A percentile compares a stretch with the other conserved stretches of the same genome.
Evolutionary conservation across 2,113 vertebrate genomes (phyloP).

Genomic region (Gopherus evgoodei): DNA sequence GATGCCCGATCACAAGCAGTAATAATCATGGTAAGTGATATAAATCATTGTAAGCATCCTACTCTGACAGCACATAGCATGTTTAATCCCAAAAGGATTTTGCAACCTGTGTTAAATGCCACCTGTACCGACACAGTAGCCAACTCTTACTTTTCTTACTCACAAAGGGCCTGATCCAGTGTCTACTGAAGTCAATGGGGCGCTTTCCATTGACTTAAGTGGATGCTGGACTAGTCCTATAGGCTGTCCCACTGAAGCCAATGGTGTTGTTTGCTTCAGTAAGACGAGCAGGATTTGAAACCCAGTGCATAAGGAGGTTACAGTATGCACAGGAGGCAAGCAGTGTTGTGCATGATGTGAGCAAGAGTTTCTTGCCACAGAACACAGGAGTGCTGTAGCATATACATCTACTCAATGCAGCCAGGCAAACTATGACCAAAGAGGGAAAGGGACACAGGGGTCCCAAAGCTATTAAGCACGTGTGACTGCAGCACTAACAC

Average conservation of each 20-base stretch:
- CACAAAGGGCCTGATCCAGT: neutral
- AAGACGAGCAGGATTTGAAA: neutral
- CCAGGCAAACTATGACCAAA: neutral
- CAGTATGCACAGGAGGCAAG: neutral
- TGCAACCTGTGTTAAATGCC: neutral
- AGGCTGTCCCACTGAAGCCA: neutral
- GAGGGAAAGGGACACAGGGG: neutral
- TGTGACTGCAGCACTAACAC: slow-evolving; percentile 33
- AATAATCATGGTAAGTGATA: no score
- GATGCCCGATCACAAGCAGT: no score
- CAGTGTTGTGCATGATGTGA: neutral
- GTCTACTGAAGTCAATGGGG: neutral
- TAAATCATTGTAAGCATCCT: no score
- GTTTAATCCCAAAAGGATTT: neutral
- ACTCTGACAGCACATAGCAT: no score
- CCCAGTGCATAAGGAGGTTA: no score
- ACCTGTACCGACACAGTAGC: neutral
- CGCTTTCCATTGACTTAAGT: neutral
- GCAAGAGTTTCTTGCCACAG: neutral
- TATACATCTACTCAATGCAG: neutral
- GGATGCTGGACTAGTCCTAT: neutral
- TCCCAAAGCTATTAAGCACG: slow-evolving; percentile 13
- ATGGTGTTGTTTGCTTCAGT: neutral
- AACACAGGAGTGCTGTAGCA: neutral
- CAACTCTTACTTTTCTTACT: neutral